phyloP scores from a whole-genome alignment of 2,888 invertebrate species.

The Barypeithes pellucidus region DNA sequence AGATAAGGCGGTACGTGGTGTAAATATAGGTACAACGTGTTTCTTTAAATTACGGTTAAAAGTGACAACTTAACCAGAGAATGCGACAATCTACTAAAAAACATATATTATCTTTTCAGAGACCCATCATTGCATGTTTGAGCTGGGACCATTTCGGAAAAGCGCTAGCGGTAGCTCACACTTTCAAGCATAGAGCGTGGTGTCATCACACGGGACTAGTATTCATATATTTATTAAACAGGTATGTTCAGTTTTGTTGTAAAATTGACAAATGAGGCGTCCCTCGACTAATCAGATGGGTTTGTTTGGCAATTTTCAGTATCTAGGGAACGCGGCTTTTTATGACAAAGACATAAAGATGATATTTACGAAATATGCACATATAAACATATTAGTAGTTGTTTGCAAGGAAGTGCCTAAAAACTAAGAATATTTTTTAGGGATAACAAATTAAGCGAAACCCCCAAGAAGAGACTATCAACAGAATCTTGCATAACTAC shows the following conservation, averaged over 20 bases:
- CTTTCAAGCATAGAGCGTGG: constrained; percentile 67
- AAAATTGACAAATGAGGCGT: no score
- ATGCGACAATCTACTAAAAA: no score
- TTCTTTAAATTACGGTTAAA: not conserved
- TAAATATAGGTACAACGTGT: not conserved
- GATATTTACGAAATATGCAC: no score
- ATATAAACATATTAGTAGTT: no score
- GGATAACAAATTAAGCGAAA: constrained; percentile 62
- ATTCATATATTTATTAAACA: constrained; percentile 64
- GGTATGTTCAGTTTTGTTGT: no score
- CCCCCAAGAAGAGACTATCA: constrained; percentile 63
- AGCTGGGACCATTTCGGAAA: constrained; percentile 69
- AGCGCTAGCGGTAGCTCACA: constrained; percentile 66
- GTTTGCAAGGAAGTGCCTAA: not conserved
- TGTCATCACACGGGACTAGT: constrained; percentile 68
- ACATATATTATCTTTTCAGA: constrained; percentile 43
- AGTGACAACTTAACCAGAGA: no score
- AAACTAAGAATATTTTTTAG: constrained; percentile 57
- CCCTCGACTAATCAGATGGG: no score
- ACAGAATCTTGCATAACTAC: constrained; percentile 70
- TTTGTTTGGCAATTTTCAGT: no score
- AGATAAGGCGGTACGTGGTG: constrained; percentile 42
- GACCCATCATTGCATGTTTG: constrained; percentile 59
- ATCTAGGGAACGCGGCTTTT: no score
- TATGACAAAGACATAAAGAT: no score